Evolutionary conservation across 2,888 invertebrate species (phyloP).

Genomic region (Drosophila aldrichi): DNA sequence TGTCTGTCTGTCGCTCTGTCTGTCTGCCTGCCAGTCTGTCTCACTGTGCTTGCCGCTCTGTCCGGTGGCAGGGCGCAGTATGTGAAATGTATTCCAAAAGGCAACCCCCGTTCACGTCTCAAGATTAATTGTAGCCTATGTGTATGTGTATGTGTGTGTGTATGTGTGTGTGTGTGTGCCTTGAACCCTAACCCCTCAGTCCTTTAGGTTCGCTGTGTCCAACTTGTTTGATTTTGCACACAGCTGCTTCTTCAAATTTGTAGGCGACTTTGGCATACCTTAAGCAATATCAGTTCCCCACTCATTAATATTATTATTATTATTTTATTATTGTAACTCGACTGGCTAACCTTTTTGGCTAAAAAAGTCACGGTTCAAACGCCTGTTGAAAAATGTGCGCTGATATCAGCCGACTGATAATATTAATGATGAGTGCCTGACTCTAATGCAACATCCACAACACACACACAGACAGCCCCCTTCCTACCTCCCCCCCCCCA

Average conservation of each 20-base stretch:
- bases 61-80: conserved; percentile 47
- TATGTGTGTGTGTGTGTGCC: conserved; percentile 13
- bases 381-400: conserved; percentile 57
- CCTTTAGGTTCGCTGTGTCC: conserved; percentile 28
- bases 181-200: conserved; percentile 22
- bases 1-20: neutral
- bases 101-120: conserved; percentile 64
- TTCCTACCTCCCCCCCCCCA: conserved; percentile 37
- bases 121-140: conserved; percentile 82
- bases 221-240: conserved; percentile 70
- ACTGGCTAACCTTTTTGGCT: conserved; percentile 57
- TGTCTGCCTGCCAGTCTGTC: conserved; percentile 12
- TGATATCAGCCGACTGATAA: conserved; percentile 73
- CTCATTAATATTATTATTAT: conserved; percentile 23
- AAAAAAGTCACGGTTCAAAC: conserved; percentile 59
- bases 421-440: conserved; percentile 75
- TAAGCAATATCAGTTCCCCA: conserved; percentile 31
- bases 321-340: neutral
- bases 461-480: neutral
- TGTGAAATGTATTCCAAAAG: conserved; percentile 72
- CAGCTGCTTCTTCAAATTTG: conserved; percentile 48
- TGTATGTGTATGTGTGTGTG: conserved; percentile 31
- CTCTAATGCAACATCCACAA: conserved; percentile 36
- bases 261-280: conserved; percentile 14
- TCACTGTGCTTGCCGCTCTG: conserved; percentile 12